Evolutionary conservation across 92 coral and sea anemone species (phyloP), one percentile per base, ranked within the genome.

Genomic region (Palythoa caribaeorum): DNA sequence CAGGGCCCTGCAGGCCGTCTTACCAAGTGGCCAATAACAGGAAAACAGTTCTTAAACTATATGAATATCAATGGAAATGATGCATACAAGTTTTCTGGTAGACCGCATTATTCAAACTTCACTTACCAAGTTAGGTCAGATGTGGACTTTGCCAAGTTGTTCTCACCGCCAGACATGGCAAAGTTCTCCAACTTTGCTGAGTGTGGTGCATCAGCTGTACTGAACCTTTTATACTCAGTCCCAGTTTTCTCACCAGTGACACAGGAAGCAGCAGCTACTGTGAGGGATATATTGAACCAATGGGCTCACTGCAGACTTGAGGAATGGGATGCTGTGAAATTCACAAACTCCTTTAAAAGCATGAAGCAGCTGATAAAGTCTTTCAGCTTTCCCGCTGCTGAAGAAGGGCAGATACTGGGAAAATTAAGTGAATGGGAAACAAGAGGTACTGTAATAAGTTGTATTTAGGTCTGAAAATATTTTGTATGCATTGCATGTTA

Each of bases 221-320:
- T 88, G 39, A 66, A 15, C 6, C 40, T 91, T 1, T 74, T 91
- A 69, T 68, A 83, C 71, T 83, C 79, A 39, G 89, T 86, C 5
- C 91, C 94, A 21, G 83, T 40, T 9, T 79, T 87, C 79, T 63
- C 91, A 6, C 12, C 79, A 13, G 79, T 73, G 11, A 77, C 71
- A 9, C 53, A 79, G 71, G 8, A 37, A 40, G 40, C 81, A 52
- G 94, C 89, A 21, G 57, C 50, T 17, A 71, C 57, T 44, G 90
- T 88, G 39, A 79, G 90, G 20, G 54, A 88, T 28, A 87, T 92
- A 3, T 73, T 92, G 9, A 92, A 91, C 21, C 71, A 59, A 51
- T 91, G 92, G 94, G 92, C 94, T 3, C 92, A 88, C 65, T 84
- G 92, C 69, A 76, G 79, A 77, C 86, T 89, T 59, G 15, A 77